These are phyloP conservation scores for Platypus cylindrus DNA, from an alignment of 2,888 invertebrate species.

Conservation along the genomic window DNA sequence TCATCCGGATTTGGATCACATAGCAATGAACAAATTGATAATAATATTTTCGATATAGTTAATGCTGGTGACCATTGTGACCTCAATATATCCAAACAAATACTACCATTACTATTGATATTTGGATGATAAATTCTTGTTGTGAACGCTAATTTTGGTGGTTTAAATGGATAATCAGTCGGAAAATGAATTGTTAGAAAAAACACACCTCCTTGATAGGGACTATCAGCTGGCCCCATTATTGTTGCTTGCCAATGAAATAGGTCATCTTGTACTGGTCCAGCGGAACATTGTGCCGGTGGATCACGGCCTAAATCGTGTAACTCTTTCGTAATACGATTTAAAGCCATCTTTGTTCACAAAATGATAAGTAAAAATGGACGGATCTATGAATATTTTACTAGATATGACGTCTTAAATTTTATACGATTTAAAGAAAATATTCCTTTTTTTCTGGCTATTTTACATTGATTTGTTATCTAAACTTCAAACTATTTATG, in stretches of 20 bases:
- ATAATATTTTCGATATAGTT: constrained; percentile 99
- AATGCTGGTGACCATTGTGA: constrained; percentile 99
- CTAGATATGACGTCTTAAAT: too few species aligned
- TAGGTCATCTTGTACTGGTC: constrained; percentile 99
- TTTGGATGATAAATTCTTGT: constrained; percentile 99
- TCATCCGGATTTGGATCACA: constrained; percentile 99
- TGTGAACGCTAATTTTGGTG: constrained; percentile 99
- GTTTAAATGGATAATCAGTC: constrained; percentile 99
- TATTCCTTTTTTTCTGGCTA: too few species aligned
- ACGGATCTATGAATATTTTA: too few species aligned
- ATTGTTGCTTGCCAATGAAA: constrained; percentile 99
- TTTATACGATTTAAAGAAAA: too few species aligned
- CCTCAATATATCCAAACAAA: constrained; percentile 99
- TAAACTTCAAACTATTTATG: too few species aligned
- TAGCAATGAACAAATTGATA: constrained; percentile 99
- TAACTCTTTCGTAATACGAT: too few species aligned
- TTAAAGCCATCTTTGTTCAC: too few species aligned
- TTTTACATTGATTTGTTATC: too few species aligned
- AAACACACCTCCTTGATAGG: constrained; percentile 99
- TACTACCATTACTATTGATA: constrained; percentile 99
- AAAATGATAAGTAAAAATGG: too few species aligned
- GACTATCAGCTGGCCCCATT: constrained; percentile 99
- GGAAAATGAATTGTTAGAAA: constrained; percentile 99
- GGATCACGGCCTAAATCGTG: constrained; percentile 99
- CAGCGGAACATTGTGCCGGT: constrained; percentile 99